These are phyloP conservation scores for Sinopyrophorus schimmeli DNA, from an alignment of 2,888 invertebrate species.

Conservation along the genomic window DNA sequence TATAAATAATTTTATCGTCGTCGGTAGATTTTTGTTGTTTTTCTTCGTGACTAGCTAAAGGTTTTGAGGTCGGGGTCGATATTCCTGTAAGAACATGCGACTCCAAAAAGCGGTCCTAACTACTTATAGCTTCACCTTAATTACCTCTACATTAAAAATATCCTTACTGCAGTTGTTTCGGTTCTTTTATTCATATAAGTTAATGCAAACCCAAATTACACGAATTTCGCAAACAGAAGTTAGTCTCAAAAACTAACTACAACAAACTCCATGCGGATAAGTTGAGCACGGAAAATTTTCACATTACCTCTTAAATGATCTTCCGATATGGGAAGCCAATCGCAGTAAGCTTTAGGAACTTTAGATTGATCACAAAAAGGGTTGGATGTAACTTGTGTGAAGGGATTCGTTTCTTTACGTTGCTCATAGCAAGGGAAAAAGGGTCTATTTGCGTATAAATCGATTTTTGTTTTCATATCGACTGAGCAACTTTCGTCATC, in stretches of 20 bases:
- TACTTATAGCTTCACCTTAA: slow-evolving; percentile 45
- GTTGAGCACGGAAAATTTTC: slow-evolving; percentile 41
- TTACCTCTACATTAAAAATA: slow-evolving; percentile 43
- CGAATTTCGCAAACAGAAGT: slow-evolving; percentile 32
- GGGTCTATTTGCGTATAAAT: slow-evolving; percentile 50
- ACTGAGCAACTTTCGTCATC: slow-evolving; percentile 3
- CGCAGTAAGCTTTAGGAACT: slow-evolving; percentile 53
- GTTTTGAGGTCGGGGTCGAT: slow-evolving; percentile 51
- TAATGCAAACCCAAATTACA: slow-evolving; percentile 29
- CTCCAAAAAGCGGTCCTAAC: slow-evolving; percentile 55
- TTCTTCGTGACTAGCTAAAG: slow-evolving; percentile 50
- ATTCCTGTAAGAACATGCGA: slow-evolving; percentile 57
- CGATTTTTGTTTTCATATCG: slow-evolving; percentile 31
- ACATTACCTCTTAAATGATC: slow-evolving; percentile 50
- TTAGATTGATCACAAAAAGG: slow-evolving; percentile 34
- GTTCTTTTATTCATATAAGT: slow-evolving; percentile 30
- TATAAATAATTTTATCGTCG: slow-evolving; percentile 32
- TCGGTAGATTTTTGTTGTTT: slow-evolving; percentile 37
- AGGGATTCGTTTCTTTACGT: slow-evolving; percentile 19
- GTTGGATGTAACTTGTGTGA: slow-evolving; percentile 38
- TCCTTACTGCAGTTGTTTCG: slow-evolving; percentile 56
- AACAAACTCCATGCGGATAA: slow-evolving; percentile 52
- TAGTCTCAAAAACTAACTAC: slow-evolving; percentile 45
- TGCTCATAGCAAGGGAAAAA: slow-evolving; percentile 49
- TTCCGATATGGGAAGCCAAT: slow-evolving; percentile 51